Conservation (phyloP, 2,888 invertebrate genomes). For the Neria commutata region DNA sequence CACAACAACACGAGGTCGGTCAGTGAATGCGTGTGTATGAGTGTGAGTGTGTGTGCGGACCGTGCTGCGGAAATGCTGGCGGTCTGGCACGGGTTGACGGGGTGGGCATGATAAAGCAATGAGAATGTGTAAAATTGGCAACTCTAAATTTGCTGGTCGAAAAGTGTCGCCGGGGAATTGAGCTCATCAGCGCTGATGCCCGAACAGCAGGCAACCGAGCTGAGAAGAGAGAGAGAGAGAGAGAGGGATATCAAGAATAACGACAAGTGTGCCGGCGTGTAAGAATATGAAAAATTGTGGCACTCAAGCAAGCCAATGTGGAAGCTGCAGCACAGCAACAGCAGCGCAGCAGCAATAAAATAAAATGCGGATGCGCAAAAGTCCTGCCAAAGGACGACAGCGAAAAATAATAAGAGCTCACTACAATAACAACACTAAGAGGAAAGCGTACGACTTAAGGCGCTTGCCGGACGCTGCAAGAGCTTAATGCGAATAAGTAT, state of each 20-base stretch:
- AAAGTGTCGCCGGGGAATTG: slow-evolving; percentile 51
- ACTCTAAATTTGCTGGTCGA: slow-evolving; percentile 46
- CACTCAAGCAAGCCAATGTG: background rate
- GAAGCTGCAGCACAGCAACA: background rate
- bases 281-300: background rate
- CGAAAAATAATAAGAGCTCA: background rate
- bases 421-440: no score
- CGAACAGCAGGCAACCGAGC: background rate
- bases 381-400: background rate
- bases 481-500: no score
- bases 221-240: no score
- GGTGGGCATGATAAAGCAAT: no score
- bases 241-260: no score
- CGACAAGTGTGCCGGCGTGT: no score
- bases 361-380: background rate
- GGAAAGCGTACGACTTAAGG: no score
- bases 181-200: slow-evolving; percentile 51
- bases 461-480: no score
- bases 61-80: background rate
- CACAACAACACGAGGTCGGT: background rate
- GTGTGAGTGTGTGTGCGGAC: background rate
- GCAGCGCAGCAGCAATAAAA: background rate
- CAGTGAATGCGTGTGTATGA: background rate
- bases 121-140: slow-evolving; percentile 37
- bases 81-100: background rate